Conservation (phyloP, 2,888 invertebrate species). For the Phrixothrix hirtus region DNA sequence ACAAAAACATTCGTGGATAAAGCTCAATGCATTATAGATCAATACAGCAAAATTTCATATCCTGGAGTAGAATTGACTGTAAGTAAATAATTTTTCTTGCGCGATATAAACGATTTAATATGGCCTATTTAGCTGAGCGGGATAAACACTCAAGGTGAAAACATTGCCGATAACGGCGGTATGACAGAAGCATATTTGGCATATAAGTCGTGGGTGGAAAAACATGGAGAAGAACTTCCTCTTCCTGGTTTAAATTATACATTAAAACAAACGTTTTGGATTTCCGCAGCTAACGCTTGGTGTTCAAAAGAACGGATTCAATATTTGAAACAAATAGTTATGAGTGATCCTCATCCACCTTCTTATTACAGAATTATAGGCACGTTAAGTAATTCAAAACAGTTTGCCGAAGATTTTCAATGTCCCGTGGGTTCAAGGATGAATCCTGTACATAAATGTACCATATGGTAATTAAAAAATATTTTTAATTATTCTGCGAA, state of each 20-base stretch:
- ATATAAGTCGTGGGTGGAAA: slow-evolving; percentile 71
- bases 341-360: slow-evolving; percentile 80
- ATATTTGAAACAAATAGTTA: slow-evolving; percentile 76
- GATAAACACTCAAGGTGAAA: too few relatives aligned
- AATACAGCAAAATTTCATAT: neutral
- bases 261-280: slow-evolving; percentile 82
- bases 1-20: neutral
- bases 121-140: too few relatives aligned
- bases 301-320: slow-evolving; percentile 81
- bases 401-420: slow-evolving; percentile 72
- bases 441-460: slow-evolving; percentile 78
- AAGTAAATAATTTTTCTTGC: too few relatives aligned
- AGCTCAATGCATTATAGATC: slow-evolving; percentile 2
- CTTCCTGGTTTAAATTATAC: slow-evolving; percentile 74
- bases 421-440: slow-evolving; percentile 74
- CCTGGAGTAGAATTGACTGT: neutral
- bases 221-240: slow-evolving; percentile 64
- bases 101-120: too few relatives aligned
- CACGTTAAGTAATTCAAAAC: slow-evolving; percentile 74
- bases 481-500: too few relatives aligned
- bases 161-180: too few relatives aligned
- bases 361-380: slow-evolving; percentile 72
- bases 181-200: too few relatives aligned
- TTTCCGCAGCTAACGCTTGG: slow-evolving; percentile 86
- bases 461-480: slow-evolving; percentile 79